Percentiles rank a stretch among this genome's conserved stretches.
These are phyloP conservation scores for Pyrochroa serraticornis DNA, from an alignment of 2,888 invertebrate species.

Conservation along the genomic window DNA sequence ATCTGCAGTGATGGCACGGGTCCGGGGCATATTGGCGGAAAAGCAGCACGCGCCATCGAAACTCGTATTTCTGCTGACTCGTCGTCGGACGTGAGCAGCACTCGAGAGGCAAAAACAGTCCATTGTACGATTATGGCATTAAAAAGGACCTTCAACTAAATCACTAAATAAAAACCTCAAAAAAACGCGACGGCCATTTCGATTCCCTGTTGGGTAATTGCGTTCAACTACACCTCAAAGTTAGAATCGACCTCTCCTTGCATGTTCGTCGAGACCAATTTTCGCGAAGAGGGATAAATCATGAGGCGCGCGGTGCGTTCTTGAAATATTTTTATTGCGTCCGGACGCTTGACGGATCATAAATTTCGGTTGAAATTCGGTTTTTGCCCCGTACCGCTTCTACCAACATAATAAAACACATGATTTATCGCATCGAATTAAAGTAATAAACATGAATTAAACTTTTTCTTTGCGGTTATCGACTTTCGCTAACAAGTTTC, in stretches of 20 bases:
- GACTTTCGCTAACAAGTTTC: no score
- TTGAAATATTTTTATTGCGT: conserved; percentile 26
- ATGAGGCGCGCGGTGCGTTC: conserved; percentile 9
- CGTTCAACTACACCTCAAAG: not conserved
- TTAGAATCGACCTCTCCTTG: no score
- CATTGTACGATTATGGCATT: conserved; percentile 39
- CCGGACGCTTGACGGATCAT: conserved; percentile 25
- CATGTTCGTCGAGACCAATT: no score
- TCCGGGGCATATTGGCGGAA: conserved; percentile 31
- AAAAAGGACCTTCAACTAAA: conserved; percentile 33
- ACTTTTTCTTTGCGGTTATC: no score
- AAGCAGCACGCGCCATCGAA: conserved; percentile 28
- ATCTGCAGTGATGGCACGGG: no score
- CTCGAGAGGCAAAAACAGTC: conserved; percentile 35
- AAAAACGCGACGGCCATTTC: conserved; percentile 30
- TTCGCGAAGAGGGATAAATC: conserved; percentile 14
- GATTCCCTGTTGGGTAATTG: conserved; percentile 20
- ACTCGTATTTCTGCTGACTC: conserved; percentile 33
- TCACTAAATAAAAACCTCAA: conserved; percentile 32
- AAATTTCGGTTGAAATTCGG: conserved; percentile 19
- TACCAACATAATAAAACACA: no score
- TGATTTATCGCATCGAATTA: no score
- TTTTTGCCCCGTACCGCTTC: conserved; percentile 6
- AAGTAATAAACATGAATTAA: no score
- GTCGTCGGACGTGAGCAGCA: conserved; percentile 33